Evolutionary conservation across 1,140 invertebrate species (phyloP).

Genomic region (Centruroides vittatus): DNA sequence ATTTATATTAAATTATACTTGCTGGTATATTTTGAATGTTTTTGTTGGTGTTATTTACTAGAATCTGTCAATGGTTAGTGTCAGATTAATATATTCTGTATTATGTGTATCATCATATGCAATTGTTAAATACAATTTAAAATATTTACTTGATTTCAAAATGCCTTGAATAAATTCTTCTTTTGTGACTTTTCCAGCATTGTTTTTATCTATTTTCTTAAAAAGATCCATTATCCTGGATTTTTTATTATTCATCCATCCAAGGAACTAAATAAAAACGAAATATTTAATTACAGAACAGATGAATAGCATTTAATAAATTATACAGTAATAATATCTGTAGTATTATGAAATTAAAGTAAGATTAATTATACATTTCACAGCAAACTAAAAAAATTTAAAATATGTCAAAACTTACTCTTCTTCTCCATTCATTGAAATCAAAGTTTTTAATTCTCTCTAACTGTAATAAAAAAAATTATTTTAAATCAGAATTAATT

Average conservation of each 20-base stretch:
- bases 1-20: no score
- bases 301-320: no score
- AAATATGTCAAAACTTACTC: constrained; percentile 24
- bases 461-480: constrained; percentile 27
- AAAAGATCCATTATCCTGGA: constrained; percentile 93
- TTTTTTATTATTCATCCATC: constrained; percentile 99
- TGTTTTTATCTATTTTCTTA: constrained; percentile 94
- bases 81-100: no score
- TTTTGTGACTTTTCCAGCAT: constrained; percentile 86
- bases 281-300: no score
- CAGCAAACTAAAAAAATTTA: not conserved
- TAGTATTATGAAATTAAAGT: no score
- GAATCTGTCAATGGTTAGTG: no score
- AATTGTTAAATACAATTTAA: not conserved
- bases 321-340: no score
- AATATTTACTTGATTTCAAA: constrained; percentile 73
- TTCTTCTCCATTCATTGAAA: constrained; percentile 97
- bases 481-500: not conserved
- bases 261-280: constrained; percentile 52
- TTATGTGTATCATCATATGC: not conserved
- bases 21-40: no score
- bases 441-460: constrained; percentile 93
- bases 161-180: constrained; percentile 98
- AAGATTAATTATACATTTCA: not conserved
- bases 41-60: no score